Conservation (phyloP, 2,888 invertebrate genomes). For the Mycalesis mineus region DNA sequence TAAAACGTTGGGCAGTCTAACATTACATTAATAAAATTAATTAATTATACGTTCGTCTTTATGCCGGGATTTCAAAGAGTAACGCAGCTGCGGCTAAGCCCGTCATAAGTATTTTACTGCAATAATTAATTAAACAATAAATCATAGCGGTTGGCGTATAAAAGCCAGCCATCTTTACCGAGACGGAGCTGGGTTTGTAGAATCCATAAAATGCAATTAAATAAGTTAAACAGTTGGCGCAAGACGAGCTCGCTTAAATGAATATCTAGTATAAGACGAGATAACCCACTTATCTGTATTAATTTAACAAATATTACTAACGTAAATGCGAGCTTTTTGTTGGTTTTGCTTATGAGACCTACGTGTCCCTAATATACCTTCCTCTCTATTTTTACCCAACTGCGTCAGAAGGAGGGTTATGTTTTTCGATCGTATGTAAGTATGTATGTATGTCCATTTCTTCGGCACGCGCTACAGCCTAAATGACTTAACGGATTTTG, state of each 20-base stretch:
- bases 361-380: no score
- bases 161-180: not conserved
- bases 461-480: no score
- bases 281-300: no score
- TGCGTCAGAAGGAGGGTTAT: no score
- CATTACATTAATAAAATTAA: slow-evolving; percentile 15
- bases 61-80: slow-evolving; percentile 14
- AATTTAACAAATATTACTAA: no score
- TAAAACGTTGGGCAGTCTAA: not conserved
- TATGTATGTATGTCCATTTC: no score
- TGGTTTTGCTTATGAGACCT: no score
- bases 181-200: not conserved
- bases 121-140: slow-evolving; percentile 22
- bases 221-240: not conserved
- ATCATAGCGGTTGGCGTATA: slow-evolving; percentile 10
- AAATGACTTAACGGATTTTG: no score
- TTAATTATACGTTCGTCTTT: slow-evolving; percentile 16
- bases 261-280: not conserved
- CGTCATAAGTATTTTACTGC: slow-evolving; percentile 22
- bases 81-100: slow-evolving; percentile 13
- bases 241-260: not conserved
- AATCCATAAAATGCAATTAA: slow-evolving; percentile 4
- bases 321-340: no score
- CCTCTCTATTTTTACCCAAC: no score
- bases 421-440: no score